Base-by-base conservation (phyloP, 2,113 vertebrate species). In the Perca fluviatilis region DNA sequence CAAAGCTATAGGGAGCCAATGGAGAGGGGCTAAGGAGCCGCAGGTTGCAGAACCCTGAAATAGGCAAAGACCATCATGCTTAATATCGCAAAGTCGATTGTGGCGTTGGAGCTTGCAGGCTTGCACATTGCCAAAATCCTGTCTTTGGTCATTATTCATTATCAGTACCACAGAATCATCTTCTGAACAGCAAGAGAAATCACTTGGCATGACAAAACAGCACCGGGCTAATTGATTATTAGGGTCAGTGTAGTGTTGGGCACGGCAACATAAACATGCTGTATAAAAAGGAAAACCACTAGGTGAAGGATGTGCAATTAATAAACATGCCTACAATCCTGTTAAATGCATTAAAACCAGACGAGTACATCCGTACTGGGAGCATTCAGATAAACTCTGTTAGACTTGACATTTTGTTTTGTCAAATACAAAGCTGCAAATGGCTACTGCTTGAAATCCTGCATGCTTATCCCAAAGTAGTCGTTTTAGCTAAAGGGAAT, bases 401-500 rank as follows among this genome's bases (percentile, higher is more conserved):
- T 6, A 68, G 18, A 66, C 43, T 51, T 80, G 58, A 79, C 71
- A 65, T 75, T 77, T 73, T 25, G 57, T 66, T 83, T 82, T 27
- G 47, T 77, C 23, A 76, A 72, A 80, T 70, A 46, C 16, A 71
- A 77, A 72, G 70, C 60, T 46, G 63, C 12, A 80, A 86, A 56
- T 23, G 2, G 10, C 46, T 46, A 63, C 64, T 60, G 51, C 54
- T 86, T 81, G 62, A 72, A 70, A 88, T 81, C 87, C 82, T 25
- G 53, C 18, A 16, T 46, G 19, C 79, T 78, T 23, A 21, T 60
- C 25, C 56, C 15, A 43, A 43, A 74, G 71, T 80, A 61, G 79
- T 80, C 64, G 43, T 75, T 85, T 80, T 54, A 77, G 64, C 30
- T 25, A 68, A 84, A 85, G 66, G 30, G 56, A 83, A 74, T 84